Evolutionary conservation across 2,888 invertebrate genomes (phyloP).

Genomic region (Seira sanloemensis): DNA sequence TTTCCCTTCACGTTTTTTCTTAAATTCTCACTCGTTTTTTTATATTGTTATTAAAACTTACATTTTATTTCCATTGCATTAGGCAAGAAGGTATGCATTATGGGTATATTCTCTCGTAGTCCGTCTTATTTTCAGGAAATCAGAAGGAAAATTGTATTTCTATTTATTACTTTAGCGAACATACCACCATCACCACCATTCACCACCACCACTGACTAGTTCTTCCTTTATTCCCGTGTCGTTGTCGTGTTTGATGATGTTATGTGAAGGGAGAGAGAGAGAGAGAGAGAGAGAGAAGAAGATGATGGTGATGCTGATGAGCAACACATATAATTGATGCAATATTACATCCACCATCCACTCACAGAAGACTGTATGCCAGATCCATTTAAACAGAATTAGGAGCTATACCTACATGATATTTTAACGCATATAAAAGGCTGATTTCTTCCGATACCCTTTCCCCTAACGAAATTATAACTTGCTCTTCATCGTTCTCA

Average conservation of each 20-base stretch:
- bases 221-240: background rate
- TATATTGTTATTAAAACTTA: too few species aligned
- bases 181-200: conserved; percentile 12
- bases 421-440: background rate
- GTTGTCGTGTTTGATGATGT: conserved; percentile 13
- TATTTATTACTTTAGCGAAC: background rate
- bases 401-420: background rate
- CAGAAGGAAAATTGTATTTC: background rate
- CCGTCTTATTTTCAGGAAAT: conserved; percentile 21
- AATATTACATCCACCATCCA: background rate
- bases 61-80: too few species aligned
- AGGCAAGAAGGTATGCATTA: too few species aligned
- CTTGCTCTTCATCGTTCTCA: background rate
- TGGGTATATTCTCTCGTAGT: background rate
- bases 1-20: conserved; percentile 8
- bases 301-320: background rate
- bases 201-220: conserved; percentile 9
- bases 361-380: background rate
- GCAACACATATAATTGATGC: conserved; percentile 12
- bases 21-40: background rate
- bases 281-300: background rate
- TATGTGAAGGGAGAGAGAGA: background rate
- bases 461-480: background rate
- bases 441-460: background rate
- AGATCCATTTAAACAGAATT: background rate